Conservation (phyloP, 2,888 invertebrate species). For the Hypolimnas misippus region DNA sequence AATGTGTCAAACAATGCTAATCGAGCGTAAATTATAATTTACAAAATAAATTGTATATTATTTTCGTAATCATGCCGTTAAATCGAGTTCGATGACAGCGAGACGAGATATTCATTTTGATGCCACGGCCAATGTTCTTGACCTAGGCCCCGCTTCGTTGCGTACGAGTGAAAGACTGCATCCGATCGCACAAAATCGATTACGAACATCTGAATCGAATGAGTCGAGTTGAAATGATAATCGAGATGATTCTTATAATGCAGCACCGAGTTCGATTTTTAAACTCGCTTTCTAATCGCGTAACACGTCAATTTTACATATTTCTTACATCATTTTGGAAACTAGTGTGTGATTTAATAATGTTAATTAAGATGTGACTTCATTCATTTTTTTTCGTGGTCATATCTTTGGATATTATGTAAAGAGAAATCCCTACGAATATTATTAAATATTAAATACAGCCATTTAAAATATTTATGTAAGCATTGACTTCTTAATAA, state of each 20-base stretch:
- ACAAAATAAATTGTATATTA: conserved; percentile 10
- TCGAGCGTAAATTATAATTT: conserved; percentile 9
- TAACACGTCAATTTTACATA: conserved; percentile 30
- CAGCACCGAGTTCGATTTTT: background rate
- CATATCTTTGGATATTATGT: conserved; percentile 25
- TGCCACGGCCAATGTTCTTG: conserved; percentile 71
- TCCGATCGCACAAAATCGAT: conserved; percentile 44
- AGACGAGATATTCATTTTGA: conserved; percentile 50
- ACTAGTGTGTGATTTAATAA: conserved; percentile 39
- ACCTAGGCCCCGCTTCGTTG: conserved; percentile 60
- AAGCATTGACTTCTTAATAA: conserved; percentile 8
- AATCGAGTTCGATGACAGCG: conserved; percentile 59
- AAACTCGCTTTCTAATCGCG: conserved; percentile 36
- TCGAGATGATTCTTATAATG: conserved; percentile 39
- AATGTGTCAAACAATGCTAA: background rate
- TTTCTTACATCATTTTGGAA: conserved; percentile 41
- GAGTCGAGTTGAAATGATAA: conserved; percentile 39
- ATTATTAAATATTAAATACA: conserved; percentile 18
- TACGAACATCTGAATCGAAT: conserved; percentile 39
- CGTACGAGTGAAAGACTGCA: conserved; percentile 49
- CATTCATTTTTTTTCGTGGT: too few species aligned
- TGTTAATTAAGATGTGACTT: conserved; percentile 23
- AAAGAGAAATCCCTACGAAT: conserved; percentile 9
- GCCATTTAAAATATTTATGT: conserved; percentile 19
- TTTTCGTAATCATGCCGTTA: conserved; percentile 35